These are phyloP conservation scores for Patella vulgata DNA, from an alignment of 1,140 invertebrate genomes.

Conservation along the genomic window DNA sequence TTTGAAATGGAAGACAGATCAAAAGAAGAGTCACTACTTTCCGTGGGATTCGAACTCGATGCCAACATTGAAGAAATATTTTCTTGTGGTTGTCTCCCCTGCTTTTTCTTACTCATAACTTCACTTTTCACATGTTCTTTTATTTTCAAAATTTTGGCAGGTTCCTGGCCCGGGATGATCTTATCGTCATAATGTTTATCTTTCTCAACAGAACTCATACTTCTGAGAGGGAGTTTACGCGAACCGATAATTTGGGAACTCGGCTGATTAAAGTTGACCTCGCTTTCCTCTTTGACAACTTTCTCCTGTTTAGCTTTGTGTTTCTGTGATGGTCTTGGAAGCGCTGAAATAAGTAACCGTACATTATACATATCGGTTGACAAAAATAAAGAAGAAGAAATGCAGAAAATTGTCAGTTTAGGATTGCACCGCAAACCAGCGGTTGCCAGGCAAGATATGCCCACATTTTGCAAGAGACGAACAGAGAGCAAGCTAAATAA, in stretches of 20 bases:
- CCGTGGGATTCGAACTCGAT: background rate
- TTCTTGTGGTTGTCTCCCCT: too few relatives aligned
- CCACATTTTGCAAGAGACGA: too few relatives aligned
- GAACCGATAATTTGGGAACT: background rate
- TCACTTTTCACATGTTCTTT: too few relatives aligned
- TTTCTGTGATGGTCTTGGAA: background rate
- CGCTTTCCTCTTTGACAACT: constrained; percentile 1
- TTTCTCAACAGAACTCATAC: background rate
- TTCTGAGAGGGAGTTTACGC: background rate
- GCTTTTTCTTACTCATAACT: too few relatives aligned
- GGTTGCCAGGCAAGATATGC: too few relatives aligned
- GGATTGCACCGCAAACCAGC: too few relatives aligned
- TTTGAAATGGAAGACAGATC: background rate
- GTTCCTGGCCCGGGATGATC: constrained; percentile 19
- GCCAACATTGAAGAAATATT: background rate
- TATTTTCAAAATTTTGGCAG: background rate
- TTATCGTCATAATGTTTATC: constrained; percentile 27
- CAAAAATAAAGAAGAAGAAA: too few relatives aligned
- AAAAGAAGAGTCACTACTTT: background rate
- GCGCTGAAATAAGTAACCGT: too few relatives aligned
- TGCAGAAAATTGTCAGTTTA: too few relatives aligned
- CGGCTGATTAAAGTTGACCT: constrained; percentile 20
- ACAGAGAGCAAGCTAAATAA: too few relatives aligned
- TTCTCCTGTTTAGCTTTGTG: background rate
- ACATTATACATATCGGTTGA: too few relatives aligned